Conservation (phyloP, 2,888 invertebrate genomes). For the Hypselothyrea guttata region DNA sequence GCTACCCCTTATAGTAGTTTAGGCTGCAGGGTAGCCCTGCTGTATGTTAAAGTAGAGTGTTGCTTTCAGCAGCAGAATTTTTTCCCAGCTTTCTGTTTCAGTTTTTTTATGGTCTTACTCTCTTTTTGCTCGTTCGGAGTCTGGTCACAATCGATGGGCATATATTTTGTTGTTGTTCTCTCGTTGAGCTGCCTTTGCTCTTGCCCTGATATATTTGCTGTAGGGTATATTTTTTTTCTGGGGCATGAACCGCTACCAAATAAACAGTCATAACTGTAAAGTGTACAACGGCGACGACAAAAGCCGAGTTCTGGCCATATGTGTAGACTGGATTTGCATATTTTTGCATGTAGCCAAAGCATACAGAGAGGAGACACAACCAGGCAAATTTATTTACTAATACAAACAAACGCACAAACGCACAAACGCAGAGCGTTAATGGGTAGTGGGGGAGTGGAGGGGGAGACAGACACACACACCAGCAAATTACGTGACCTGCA, state of each 20-base stretch:
- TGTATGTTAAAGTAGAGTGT: too few species aligned
- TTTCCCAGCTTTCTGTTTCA: slow-evolving; percentile 22
- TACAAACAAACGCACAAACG: slow-evolving; percentile 14
- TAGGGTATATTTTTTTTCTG: slow-evolving; percentile 17
- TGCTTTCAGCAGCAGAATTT: background rate
- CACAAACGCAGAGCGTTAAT: background rate
- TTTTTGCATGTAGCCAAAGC: slow-evolving; percentile 62
- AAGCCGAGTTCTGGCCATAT: slow-evolving; percentile 65
- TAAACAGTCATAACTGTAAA: slow-evolving; percentile 74
- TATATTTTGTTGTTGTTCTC: slow-evolving; percentile 25
- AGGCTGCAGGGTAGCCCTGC: too few species aligned
- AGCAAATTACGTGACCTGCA: slow-evolving; percentile 73
- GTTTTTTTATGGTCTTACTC: background rate
- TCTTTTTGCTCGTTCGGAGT: slow-evolving; percentile 5
- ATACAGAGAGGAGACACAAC: slow-evolving; percentile 20
- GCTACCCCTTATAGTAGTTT: too few species aligned
- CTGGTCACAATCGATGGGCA: slow-evolving; percentile 57
- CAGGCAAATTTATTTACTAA: slow-evolving; percentile 52
- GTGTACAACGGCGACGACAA: slow-evolving; percentile 61
- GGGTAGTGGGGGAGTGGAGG: slow-evolving; percentile 5
- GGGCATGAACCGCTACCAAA: slow-evolving; percentile 56
- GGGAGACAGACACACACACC: slow-evolving; percentile 57
- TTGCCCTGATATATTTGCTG: too few species aligned
- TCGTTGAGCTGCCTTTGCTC: background rate
- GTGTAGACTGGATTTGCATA: slow-evolving; percentile 73